Base-by-base conservation (phyloP, 2,797 vertebrate genomes). In the Platyrinchus mystaceus region DNA sequence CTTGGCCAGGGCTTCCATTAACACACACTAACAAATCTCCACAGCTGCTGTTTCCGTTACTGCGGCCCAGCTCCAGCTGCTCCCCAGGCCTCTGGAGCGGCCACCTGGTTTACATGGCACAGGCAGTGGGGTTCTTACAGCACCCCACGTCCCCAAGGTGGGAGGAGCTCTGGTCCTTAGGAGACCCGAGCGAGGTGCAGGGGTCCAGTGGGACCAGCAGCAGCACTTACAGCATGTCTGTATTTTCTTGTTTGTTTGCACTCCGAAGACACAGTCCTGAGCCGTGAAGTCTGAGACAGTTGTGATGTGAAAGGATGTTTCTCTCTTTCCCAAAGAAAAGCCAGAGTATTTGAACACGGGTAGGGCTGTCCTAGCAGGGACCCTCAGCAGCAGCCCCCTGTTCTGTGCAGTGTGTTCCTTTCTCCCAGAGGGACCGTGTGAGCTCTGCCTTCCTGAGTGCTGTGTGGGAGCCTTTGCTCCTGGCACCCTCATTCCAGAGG, bases 321-420 rank as follows among this genome's bases (percentile, higher is more conserved):
- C 44, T 89, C 41, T 91, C 60, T 94, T 85, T 87, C 90, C 87
- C 95, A 95, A 80, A 95, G 93, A 90, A 91, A 87, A 92, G 59
- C 27, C 26, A 8, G 71, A 81, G 60, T 58, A 21, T 91, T 78
- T 73, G 82, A 52, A 84, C 84, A 52, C 0, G 19, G 77, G 49
- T 66, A 63, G 41, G 49, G 75, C 87, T 89, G 84, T 67, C 75
- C 78, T 41, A 43, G 58, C 18, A 13, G 69, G 74, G 52, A 21
- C 39, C 52, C 27, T 77, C 56, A 36, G 63, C 71, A 80, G 83
- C 74, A 67, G 77, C 37, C 24, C 16, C 1, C 14, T 21, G 47
- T 12, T 2, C 80, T 87, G n/a, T 36, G 64, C 10, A 6, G 71
- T 4, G 0, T 18, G 20, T 84, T 73, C n/a, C 47, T 84, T 41